These are phyloP conservation scores for Pherbina coryleti DNA, from an alignment of 2,888 invertebrate species.

Conservation along the genomic window DNA sequence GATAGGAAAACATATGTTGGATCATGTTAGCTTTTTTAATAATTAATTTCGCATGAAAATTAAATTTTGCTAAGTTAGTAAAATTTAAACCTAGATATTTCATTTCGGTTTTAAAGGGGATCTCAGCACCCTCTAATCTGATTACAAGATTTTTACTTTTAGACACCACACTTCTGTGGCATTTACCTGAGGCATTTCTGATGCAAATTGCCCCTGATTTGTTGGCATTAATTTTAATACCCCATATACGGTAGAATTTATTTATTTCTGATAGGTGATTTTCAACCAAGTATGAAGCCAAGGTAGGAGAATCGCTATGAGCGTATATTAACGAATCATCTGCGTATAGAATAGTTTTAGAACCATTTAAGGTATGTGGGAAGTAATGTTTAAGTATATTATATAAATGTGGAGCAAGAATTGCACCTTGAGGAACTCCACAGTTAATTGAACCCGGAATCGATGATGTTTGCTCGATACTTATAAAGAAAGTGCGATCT, in stretches of 20 bases:
- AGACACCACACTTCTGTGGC: neutral
- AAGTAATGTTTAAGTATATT: neutral
- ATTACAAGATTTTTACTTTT: conserved; percentile 5
- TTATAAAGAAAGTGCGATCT: conserved; percentile 17
- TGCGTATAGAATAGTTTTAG: conserved; percentile 16
- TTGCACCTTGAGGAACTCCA: conserved; percentile 38
- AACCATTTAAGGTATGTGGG: neutral
- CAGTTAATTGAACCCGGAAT: neutral
- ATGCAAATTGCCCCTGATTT: conserved; percentile 32
- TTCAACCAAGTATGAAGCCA: neutral
- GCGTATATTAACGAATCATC: conserved; percentile 20
- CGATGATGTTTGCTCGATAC: conserved; percentile 19
- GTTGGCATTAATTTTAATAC: conserved; percentile 22
- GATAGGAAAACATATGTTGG: no score
- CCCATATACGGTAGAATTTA: neutral
- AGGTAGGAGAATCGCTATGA: neutral
- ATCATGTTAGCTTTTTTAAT: no score
- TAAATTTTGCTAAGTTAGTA: no score
- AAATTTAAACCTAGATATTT: no score
- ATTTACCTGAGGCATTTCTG: conserved; percentile 24
- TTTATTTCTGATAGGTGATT: neutral
- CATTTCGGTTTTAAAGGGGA: neutral
- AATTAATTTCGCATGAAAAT: no score
- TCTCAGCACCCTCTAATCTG: conserved; percentile 4
- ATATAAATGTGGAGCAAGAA: conserved; percentile 21